phyloP scores from a whole-genome alignment of 2,888 invertebrate genomes.

The Onchidella celtica region DNA sequence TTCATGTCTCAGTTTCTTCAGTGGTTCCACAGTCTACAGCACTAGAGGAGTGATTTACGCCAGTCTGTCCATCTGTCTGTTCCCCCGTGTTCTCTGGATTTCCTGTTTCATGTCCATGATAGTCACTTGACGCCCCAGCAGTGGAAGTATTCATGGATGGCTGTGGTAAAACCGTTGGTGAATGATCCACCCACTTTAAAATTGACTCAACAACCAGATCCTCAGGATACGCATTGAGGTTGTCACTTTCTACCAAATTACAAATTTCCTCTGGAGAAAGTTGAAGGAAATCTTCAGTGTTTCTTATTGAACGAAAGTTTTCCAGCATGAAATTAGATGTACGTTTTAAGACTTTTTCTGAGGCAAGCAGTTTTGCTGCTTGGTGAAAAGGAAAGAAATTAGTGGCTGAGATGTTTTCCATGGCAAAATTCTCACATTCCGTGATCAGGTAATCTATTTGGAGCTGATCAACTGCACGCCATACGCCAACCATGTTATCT shows the following conservation, averaged over 20 bases:
- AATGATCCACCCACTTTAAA: no score
- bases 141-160: no score
- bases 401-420: neutral
- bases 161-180: no score
- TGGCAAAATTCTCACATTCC: neutral
- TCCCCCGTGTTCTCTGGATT: no score
- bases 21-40: no score
- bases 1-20: no score
- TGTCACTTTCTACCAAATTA: neutral
- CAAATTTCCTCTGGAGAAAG: neutral
- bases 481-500: neutral
- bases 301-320: neutral
- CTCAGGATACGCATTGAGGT: slow-evolving; percentile 1
- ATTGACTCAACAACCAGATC: slow-evolving; percentile 25
- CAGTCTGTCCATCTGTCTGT: no score
- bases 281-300: neutral
- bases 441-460: slow-evolving; percentile 5
- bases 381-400: neutral
- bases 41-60: no score
- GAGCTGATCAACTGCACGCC: neutral
- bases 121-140: no score
- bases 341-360: neutral
- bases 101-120: no score
- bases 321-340: neutral
- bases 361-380: neutral